These are phyloP conservation scores for Eristalinus aeneus DNA, from an alignment of 2,888 invertebrate genomes.

Conservation along the genomic window DNA sequence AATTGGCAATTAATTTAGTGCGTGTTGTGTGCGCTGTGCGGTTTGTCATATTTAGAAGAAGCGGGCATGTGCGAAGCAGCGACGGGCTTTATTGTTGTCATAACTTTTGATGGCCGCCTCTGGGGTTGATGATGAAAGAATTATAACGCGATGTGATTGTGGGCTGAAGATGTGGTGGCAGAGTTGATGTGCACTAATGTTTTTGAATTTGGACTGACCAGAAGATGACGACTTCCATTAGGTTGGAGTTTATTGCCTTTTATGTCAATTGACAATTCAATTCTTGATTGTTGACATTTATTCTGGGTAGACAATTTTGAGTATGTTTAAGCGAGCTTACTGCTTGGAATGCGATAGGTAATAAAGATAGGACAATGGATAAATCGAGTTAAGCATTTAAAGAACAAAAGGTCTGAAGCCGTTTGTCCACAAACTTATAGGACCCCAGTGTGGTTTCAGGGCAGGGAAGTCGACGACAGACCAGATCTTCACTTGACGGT, in stretches of 20 bases:
- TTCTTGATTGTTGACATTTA: background rate
- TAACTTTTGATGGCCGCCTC: conserved; percentile 21
- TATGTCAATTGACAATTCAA: background rate
- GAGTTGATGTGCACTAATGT: background rate
- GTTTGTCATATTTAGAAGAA: conserved; percentile 44
- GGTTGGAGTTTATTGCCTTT: background rate
- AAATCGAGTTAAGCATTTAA: no score
- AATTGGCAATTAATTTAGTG: conserved; percentile 63
- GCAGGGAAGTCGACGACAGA: no score
- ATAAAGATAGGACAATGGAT: no score
- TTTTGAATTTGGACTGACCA: background rate
- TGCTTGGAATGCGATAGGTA: no score
- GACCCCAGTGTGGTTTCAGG: no score
- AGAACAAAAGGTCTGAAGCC: no score
- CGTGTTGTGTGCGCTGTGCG: conserved; percentile 1
- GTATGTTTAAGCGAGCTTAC: no score
- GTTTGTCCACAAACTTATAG: no score
- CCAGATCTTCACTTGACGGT: no score
- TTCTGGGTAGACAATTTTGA: no score
- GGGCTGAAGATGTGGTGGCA: background rate
- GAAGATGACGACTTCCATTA: background rate
- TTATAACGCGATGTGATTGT: background rate
- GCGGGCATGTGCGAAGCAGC: background rate
- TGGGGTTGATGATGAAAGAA: background rate
- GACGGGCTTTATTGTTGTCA: conserved; percentile 12